These are phyloP conservation scores for Centropus bengalensis DNA, from an alignment of 2,113 vertebrate genomes.

Conservation along the genomic window DNA sequence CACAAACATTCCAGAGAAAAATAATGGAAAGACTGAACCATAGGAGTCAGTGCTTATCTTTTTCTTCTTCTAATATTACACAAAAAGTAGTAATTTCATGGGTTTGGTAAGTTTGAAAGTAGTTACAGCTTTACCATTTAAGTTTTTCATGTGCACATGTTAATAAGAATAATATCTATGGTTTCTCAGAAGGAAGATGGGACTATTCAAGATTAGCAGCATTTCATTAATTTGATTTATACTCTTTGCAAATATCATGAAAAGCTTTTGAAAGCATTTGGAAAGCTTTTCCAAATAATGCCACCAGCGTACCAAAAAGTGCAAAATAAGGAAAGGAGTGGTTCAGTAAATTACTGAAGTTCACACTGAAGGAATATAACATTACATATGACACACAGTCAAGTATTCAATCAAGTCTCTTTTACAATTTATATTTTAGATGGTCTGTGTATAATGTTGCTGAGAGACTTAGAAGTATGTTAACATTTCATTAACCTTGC, in stretches of 20 bases:
- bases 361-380: background rate
- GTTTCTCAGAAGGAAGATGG: background rate
- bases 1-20: background rate
- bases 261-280: too few relatives aligned
- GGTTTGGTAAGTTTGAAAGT: background rate
- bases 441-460: conserved; percentile 39
- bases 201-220: background rate
- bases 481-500: conserved; percentile 65
- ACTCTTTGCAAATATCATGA: background rate
- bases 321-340: background rate
- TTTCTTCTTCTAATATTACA: background rate
- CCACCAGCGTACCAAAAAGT: background rate
- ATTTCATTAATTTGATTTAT: background rate
- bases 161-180: background rate
- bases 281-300: background rate
- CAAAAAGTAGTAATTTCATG: background rate
- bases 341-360: conserved; percentile 7
- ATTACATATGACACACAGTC: conserved; percentile 12
- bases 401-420: conserved; percentile 33
- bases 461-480: conserved; percentile 50
- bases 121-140: background rate
- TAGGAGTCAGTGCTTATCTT: background rate
- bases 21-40: background rate
- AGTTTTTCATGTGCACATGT: background rate
- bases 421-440: conserved; percentile 53